Evolutionary conservation across 2,888 invertebrate species (phyloP), one percentile per base, ranked within the genome.

Genomic region (Drosophila merina): DNA sequence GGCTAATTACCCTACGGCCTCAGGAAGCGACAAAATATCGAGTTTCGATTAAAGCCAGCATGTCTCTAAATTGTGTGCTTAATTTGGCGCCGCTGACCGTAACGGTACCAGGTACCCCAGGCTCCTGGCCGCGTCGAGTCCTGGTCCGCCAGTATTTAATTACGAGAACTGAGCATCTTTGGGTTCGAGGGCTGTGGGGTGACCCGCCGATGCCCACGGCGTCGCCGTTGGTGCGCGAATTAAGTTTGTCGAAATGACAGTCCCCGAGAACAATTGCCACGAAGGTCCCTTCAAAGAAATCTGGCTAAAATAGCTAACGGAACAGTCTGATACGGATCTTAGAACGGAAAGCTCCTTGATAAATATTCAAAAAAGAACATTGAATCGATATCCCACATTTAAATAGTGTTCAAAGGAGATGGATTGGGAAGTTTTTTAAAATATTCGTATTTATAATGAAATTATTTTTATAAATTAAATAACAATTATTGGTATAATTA

Each of bases 11-110:
- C 71, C 76, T 26, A 57, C 56, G 55, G 69, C 63, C 56, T 76
- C 63, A 77, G 81, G 87, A 86, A 88, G 85, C 84, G 70, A 77
- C 71, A 83, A 88, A 80, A 70, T 83, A 83, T 83, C 83, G 64
- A 60, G 73, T 83, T 88, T 84, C 83, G 69, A 60, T 79, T 57
- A 73, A 49, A 44, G 57, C 57, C 75, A 79, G 74, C 77, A 64
- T 70, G 75, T 66, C 63, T 52, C 74, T 69, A 75, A 72, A 75
- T 73, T 73, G 81, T 75, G 64, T 68, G 71, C 75, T 74, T 76
- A 85, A 85, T 74, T 82, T 79, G 79, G 74, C 66, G 72, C 70
- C 79, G 47, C 57, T 63, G 60, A 68, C 66, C 77, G 56, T 82
- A 88, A 82, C 88, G 88, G 82, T 66, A 84, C 62, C 66, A 26